Conservation (phyloP, 2,888 invertebrate genomes). For the Pteria penguin region DNA sequence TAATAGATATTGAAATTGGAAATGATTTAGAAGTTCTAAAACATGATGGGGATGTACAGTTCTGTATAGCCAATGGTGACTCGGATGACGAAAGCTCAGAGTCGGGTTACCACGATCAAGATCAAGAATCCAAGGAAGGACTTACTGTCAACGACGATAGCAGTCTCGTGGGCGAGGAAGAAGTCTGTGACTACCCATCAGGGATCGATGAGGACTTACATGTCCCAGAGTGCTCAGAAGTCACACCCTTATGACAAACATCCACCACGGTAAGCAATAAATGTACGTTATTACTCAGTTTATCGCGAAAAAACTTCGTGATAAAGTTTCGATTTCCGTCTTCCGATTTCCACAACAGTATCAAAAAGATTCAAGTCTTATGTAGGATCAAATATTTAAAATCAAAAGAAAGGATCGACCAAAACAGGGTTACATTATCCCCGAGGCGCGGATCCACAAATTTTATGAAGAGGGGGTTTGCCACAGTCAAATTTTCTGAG, state of each 20-base stretch:
- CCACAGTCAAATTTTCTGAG: no score
- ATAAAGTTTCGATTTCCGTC: no score
- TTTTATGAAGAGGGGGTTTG: no score
- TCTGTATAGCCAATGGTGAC: slow-evolving; percentile 63
- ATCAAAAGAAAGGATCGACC: no score
- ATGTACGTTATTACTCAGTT: no score
- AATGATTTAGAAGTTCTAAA: slow-evolving; percentile 76
- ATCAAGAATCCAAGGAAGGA: slow-evolving; percentile 68
- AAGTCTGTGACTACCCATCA: slow-evolving; percentile 54
- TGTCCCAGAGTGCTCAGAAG: slow-evolving; percentile 49
- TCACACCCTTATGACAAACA: slow-evolving; percentile 58
- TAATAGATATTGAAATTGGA: slow-evolving; percentile 75
- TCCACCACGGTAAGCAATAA: no score
- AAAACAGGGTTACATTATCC: no score
- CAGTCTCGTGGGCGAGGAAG: slow-evolving; percentile 51
- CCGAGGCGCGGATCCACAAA: no score
- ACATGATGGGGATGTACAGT: slow-evolving; percentile 69
- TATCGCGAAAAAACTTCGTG: no score
- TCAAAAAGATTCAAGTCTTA: no score
- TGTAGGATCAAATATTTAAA: no score
- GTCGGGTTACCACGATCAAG: slow-evolving; percentile 77
- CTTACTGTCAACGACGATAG: slow-evolving; percentile 53
- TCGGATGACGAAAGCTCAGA: slow-evolving; percentile 76
- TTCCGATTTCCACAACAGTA: no score
- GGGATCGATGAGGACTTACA: slow-evolving; percentile 33